Base-by-base conservation (phyloP, 1,140 invertebrate species). In the Zaprionus ornatus region DNA sequence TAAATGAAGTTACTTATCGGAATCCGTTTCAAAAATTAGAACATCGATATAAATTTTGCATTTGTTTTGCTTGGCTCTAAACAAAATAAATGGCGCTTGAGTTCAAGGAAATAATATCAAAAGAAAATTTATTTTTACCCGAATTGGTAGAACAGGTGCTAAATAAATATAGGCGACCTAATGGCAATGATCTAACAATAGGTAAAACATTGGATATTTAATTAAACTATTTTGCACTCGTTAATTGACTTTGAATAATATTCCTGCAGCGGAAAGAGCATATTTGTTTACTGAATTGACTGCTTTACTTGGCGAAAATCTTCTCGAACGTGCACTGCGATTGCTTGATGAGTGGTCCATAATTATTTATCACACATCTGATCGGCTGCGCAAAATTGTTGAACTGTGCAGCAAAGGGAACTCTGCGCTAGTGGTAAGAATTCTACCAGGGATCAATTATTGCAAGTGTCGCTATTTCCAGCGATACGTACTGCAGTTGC, bases 381-480 rank as follows among this genome's bases (percentile, higher is more conserved):
- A 73, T 52, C 27, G 60, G 1, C 19, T 57, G 21, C 21, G 55
- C 5, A 25, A 40, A 35, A 73, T 68, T 6, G 29, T 72, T 10
- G 81, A 84, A 59, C 56, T 84, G 17, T 29, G 25, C 37, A 70
- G 75, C 63, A 72, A 68, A n/a, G 55, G 61, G 0, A 73, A 73
- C 27, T 42, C 37, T 0, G 29, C 59, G 6, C 19, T 68, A 3
- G 50, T 77, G 15, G 35, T 77, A 12, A 68, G 68, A 7, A 42
- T 87, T 48, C 55, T 84, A 5, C 74, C 77, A 1, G 60, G 61
- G 10, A 59, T 84, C 1, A 87, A 87, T 70, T 84, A 84, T 54
- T 87, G 84, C 55, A 77, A 77, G 27, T 87, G 84, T 64, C n/a
- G 35, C 1, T 77, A 71, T 21, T 87, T 87, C 10, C 63, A 77